A percentile compares a stretch with the other conserved stretches of the same genome.
These are phyloP conservation scores for Heliconius hortense DNA, from an alignment of 2,888 invertebrate species.

Conservation along the genomic window DNA sequence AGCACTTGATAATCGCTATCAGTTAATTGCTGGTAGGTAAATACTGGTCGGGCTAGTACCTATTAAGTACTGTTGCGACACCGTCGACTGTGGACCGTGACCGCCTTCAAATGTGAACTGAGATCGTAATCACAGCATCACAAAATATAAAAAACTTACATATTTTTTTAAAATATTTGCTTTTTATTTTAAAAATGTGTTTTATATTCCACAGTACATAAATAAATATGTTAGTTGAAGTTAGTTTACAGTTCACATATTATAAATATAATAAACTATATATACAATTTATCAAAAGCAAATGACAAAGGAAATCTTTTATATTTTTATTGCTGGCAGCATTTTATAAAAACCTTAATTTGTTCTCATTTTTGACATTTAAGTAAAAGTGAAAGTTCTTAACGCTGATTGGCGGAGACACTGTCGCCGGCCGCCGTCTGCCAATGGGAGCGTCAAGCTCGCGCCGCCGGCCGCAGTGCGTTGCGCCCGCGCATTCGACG, in stretches of 20 bases:
- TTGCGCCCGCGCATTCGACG: neutral
- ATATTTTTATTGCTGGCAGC: conserved; percentile 37
- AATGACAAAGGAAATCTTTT: neutral
- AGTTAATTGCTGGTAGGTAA: conserved; percentile 7
- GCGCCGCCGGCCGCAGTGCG: neutral
- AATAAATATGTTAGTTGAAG: too few species aligned
- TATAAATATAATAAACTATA: neutral
- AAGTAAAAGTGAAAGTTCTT: conserved; percentile 61
- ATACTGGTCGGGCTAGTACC: neutral
- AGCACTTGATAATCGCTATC: neutral
- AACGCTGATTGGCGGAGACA: conserved; percentile 51
- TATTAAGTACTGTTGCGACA: neutral
- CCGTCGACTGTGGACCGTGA: neutral
- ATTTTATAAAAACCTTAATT: conserved; percentile 33
- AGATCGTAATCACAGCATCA: neutral
- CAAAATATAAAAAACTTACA: neutral
- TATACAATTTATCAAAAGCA: neutral
- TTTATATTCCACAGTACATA: too few species aligned
- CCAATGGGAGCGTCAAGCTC: neutral
- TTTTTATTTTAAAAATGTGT: too few species aligned
- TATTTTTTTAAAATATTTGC: neutral
- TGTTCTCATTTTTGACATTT: conserved; percentile 37
- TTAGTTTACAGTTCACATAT: neutral
- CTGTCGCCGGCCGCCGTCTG: neutral
- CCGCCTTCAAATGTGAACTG: neutral